Evolutionary conservation across 2,888 invertebrate genomes (phyloP).

Genomic region (Macrophya alboannulata): DNA sequence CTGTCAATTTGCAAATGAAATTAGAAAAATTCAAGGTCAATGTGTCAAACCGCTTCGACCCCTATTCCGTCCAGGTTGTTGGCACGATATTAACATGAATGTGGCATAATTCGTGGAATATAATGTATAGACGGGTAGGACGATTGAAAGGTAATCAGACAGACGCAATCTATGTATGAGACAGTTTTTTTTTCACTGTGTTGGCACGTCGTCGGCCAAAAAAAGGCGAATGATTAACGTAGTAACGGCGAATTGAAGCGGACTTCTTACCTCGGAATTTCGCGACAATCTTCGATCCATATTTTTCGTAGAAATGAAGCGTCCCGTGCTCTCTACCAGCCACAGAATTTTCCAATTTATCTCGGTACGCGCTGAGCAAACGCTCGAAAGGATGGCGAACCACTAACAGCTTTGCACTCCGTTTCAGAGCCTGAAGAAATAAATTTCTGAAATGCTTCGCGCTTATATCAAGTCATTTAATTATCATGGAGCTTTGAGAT

Average conservation of each 20-base stretch:
- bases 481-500: neutral
- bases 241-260: neutral
- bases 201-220: neutral
- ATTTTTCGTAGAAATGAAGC: conserved; percentile 80
- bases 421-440: conserved; percentile 74
- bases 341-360: conserved; percentile 81
- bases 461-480: neutral
- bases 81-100: neutral
- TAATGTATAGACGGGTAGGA: neutral
- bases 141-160: conserved; percentile 13
- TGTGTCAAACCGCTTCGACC: neutral
- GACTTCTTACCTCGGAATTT: conserved; percentile 77
- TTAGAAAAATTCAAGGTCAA: conserved; percentile 18
- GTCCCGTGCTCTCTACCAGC: conserved; percentile 80
- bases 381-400: conserved; percentile 85
- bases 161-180: neutral
- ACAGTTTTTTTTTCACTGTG: neutral
- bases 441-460: neutral
- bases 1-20: neutral
- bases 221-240: conserved; percentile 9
- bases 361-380: conserved; percentile 83
- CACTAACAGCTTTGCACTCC: conserved; percentile 81
- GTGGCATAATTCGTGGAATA: neutral
- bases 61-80: conserved; percentile 6
- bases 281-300: conserved; percentile 80